Base-by-base conservation (phyloP, 2,888 invertebrate genomes). In the Saturnia pavonia region DNA sequence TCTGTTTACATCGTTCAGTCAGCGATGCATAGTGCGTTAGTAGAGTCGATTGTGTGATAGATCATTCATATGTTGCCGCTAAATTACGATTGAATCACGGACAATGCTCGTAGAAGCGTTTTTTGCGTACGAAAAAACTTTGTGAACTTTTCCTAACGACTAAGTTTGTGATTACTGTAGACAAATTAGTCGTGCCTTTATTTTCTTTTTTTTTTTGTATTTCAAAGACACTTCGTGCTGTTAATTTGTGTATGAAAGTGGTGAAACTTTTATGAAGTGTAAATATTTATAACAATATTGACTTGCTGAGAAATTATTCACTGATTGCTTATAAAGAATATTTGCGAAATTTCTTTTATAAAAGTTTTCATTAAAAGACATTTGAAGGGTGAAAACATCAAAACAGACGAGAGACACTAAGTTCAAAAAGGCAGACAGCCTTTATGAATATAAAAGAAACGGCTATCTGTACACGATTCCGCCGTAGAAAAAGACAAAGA, bases 401-500 rank as follows among this genome's bases (percentile, higher is more conserved):
- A 57, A n/a, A 75, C 78, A 83, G 83, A 83, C 72, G 72, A 80
- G 78, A 80, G 81, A 79, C 78, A 80, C 74, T 74, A 80, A 79
- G 80, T 77, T 77, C 77, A 84, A 82, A 83, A 76, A 80, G 81
- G 81, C 83, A 83, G 82, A 82, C 80, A 86, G 87, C 82, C 89
- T 92, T 91, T 91, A 92, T 92, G 92, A 89, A 90, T 91, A 91
- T 85, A 87, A 91, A 88, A 91, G 87, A 88, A 87, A 88, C 89
- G 81, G 84, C 86, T 79, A 88, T 88, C 86, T 88, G 86, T 88
- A 90, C 90, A 87, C 88, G 90, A 84, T 93, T 90, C 85, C 88
- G 89, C 84, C 90, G 91, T 88, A 91, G 92, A 87, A 91, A 91
- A 90, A 87, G 88, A 91, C 87, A 90, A 90, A 90, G 89, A 95